Conservation (phyloP, 1,140 invertebrate genomes). For the Paraescarpia echinospica region DNA sequence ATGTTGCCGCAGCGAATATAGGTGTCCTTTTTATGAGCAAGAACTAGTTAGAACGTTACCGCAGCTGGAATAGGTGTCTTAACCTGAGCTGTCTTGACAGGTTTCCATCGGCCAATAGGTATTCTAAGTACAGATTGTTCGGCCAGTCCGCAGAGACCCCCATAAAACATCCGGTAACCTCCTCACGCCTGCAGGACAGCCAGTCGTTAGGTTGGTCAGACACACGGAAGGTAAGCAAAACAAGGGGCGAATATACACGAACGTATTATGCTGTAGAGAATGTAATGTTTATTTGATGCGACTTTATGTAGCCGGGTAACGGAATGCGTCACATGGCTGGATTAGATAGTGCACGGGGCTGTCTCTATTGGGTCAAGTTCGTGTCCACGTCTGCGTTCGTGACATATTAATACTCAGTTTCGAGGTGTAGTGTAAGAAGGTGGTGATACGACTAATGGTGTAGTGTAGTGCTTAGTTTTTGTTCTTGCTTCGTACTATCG, state of each 20-base stretch:
- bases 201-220: background rate
- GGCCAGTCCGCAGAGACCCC: background rate
- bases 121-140: background rate
- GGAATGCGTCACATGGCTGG: background rate
- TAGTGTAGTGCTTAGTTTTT: background rate
- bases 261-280: background rate
- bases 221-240: background rate
- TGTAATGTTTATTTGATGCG: background rate
- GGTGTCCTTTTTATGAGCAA: background rate
- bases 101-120: background rate
- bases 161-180: background rate
- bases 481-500: background rate
- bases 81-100: background rate
- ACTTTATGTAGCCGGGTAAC: background rate
- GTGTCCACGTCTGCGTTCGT: background rate
- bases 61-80: background rate
- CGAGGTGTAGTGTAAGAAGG: background rate
- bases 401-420: background rate
- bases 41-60: background rate
- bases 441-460: too few relatives aligned
- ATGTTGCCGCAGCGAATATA: background rate
- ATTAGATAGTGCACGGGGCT: background rate
- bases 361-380: background rate
- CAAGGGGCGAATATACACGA: background rate
- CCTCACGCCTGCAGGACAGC: background rate